These are phyloP conservation scores for Galeruca laticollis DNA, from an alignment of 2,888 invertebrate species.

Conservation along the genomic window DNA sequence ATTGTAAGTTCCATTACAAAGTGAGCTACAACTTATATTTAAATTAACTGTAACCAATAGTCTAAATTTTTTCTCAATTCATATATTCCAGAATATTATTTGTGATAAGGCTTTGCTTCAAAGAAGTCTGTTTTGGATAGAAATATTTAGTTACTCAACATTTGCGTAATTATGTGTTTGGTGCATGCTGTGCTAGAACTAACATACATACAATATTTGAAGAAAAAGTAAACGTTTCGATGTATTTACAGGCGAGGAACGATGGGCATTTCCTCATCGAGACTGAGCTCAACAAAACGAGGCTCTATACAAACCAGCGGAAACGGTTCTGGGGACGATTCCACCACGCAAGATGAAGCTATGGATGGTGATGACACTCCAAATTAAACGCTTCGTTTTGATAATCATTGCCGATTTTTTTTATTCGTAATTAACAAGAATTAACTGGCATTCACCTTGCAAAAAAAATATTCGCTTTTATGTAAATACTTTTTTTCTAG, in stretches of 20 bases:
- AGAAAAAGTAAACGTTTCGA: constrained; percentile 9
- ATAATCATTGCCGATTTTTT: constrained; percentile 34
- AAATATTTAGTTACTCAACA: no score
- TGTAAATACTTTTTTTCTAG: constrained; percentile 54
- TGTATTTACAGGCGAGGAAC: constrained; percentile 63
- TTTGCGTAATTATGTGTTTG: no score
- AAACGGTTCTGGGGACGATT: constrained; percentile 80
- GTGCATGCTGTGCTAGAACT: not conserved
- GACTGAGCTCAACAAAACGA: constrained; percentile 74
- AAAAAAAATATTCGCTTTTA: constrained; percentile 48
- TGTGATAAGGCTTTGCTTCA: no score
- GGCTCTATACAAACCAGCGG: constrained; percentile 75
- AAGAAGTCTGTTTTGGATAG: no score
- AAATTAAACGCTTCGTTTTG: constrained; percentile 61
- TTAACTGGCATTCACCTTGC: constrained; percentile 40
- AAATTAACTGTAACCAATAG: no score
- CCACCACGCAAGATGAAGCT: constrained; percentile 81
- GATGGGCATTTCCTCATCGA: constrained; percentile 73
- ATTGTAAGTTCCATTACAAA: no score
- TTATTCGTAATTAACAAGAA: constrained; percentile 30
- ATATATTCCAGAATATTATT: no score
- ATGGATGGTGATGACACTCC: constrained; percentile 79
- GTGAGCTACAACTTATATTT: no score
- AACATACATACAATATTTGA: not conserved
- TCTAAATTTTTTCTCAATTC: no score